Evolutionary conservation across 1,140 invertebrate genomes (phyloP).

Genomic region (Anoplolepis gracilipes): DNA sequence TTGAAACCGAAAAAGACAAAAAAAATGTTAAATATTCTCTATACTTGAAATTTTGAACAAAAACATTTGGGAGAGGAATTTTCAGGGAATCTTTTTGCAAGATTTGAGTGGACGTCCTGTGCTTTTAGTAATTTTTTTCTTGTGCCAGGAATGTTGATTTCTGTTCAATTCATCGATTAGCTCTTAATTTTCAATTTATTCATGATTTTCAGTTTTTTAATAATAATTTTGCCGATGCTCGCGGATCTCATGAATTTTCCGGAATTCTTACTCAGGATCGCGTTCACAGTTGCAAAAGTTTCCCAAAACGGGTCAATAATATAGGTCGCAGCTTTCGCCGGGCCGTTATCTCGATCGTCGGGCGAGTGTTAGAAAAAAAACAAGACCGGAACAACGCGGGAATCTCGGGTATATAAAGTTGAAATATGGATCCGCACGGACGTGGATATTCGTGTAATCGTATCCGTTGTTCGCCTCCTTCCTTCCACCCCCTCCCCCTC

Average conservation of each 20-base stretch:
- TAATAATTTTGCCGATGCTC: not conserved
- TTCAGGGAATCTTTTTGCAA: no score
- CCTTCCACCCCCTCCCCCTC: not conserved
- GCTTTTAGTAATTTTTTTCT: no score
- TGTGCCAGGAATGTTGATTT: no score
- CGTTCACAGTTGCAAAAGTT: not conserved
- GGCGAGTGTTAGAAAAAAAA: slow-evolving; percentile 48
- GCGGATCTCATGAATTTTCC: not conserved
- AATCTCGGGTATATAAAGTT: slow-evolving; percentile 53
- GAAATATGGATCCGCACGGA: slow-evolving; percentile 54
- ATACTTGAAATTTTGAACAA: no score
- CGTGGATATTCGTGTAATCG: slow-evolving; percentile 57
- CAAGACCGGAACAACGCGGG: slow-evolving; percentile 39
- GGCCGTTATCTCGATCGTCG: slow-evolving; percentile 26
- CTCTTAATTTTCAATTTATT: not conserved
- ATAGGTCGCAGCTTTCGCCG: slow-evolving; percentile 12
- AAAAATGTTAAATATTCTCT: no score
- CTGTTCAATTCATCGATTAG: not conserved
- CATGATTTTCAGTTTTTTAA: no score
- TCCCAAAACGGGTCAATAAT: slow-evolving; percentile 3
- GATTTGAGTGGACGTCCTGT: no score
- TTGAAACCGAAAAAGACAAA: no score
- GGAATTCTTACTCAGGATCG: not conserved
- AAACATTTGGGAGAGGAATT: no score
- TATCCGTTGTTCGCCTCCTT: slow-evolving; percentile 35